Percentiles rank a stretch among this genome's conserved stretches.
Evolutionary conservation across 2,888 invertebrate genomes (phyloP).

Genomic region (Acanthosepion pharaonis): DNA sequence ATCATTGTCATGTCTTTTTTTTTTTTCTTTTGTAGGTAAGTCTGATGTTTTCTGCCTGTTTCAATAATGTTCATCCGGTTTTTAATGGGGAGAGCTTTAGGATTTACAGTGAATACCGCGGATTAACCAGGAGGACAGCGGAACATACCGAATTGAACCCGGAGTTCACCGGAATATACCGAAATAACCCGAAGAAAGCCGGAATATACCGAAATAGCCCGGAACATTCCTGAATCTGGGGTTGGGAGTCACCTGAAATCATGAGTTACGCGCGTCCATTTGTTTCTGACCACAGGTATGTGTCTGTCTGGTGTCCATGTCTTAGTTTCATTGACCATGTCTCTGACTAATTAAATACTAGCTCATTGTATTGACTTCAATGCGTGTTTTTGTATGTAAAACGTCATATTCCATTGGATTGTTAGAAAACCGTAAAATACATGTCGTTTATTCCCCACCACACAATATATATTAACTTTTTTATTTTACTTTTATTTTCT

Average conservation of each 20-base stretch:
- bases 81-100: background rate
- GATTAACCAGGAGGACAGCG: background rate
- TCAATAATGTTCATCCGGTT: constrained; percentile 33
- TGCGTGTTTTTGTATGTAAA: too few relatives aligned
- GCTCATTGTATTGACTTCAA: background rate
- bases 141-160: background rate
- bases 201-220: background rate
- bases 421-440: too few relatives aligned
- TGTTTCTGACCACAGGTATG: constrained; percentile 11
- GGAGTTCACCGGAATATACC: constrained; percentile 8
- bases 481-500: too few relatives aligned
- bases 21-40: constrained; percentile 1
- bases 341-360: background rate
- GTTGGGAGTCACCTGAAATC: background rate
- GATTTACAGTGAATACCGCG: constrained; percentile 16
- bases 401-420: too few relatives aligned
- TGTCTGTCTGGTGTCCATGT: constrained; percentile 4
- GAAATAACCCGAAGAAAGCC: background rate
- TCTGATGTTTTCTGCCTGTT: constrained; percentile 33
- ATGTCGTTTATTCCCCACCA: too few relatives aligned
- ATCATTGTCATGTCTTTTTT: background rate
- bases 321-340: background rate
- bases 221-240: background rate
- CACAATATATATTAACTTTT: too few relatives aligned
- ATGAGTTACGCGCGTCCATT: constrained; percentile 3